Evolutionary conservation across 2,888 invertebrate species (phyloP), one percentile per base, ranked within the genome.

Genomic region (Drosophila cognata): DNA sequence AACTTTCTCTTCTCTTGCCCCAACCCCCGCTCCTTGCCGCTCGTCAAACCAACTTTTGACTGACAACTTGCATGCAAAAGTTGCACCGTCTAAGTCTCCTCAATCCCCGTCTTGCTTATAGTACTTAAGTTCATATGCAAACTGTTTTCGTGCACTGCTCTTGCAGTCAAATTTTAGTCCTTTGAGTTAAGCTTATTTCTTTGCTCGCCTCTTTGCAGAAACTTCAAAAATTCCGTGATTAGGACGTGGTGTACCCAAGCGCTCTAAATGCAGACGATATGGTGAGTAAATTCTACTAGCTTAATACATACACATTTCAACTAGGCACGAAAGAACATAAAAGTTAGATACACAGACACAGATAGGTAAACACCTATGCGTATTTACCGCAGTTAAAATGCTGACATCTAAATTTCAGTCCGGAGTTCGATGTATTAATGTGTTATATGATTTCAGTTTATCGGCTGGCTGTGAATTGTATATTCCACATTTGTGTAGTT

Each of bases 181-280:
- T 21, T 61, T 50, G 6, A 55, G 35, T 58, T 67, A 46, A 62
- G 59, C 65, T 67, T 62, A 28, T 33, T n/a, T 28, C 16, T 33
- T 31, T 25, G 8, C 8, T 46, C 41, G 21, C 72, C 73, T 74
- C 71, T 48, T 92, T 92, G 55, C 91, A 93, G 93, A 88, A 89
- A 84, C 85, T 83, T 84, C 81, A 81, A 82, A 83, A 84, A 90
- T 79, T 80, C 87, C 89, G 92, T 92, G 90, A 92, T 92, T 93
- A 91, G 92, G 92, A 93, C 92, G 92, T 92, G 93, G 92, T 93
- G 93, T 91, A 92, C 92, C 92, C 92, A 89, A 92, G 91, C 91
- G 93, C 89, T 92, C 89, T 92, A 92, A 85, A 92, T 92, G 91
- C 92, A 92, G 93, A 93, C 93, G 93, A 93, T 93, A 93, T 93